Evolutionary conservation across 2,888 invertebrate species (phyloP).

Genomic region (Drosophila mayaguana): DNA sequence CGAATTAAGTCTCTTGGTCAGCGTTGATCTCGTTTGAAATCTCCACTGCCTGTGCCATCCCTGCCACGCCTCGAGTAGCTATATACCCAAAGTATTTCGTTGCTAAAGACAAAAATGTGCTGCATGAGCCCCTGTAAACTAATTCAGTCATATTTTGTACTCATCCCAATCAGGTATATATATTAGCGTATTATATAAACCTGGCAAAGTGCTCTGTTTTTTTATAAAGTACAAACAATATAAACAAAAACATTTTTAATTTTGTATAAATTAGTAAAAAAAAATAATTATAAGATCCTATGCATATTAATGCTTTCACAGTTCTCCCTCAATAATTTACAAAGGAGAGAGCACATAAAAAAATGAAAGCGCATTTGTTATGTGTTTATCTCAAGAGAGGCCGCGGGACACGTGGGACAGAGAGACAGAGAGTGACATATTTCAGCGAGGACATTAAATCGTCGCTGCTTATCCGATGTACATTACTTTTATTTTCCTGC

Average conservation of each 20-base stretch:
- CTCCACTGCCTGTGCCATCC: no score
- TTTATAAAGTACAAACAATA: neutral
- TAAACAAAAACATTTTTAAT: no score
- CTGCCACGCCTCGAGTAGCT: no score
- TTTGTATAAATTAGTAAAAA: neutral
- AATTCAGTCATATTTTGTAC: no score
- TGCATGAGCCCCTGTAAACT: no score
- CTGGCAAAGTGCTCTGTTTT: no score
- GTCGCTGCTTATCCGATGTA: slow-evolving; percentile 26
- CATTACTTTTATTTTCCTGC: slow-evolving; percentile 21
- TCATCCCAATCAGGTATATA: no score
- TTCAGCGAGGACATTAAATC: slow-evolving; percentile 27
- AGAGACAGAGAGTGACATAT: slow-evolving; percentile 3
- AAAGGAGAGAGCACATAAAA: neutral
- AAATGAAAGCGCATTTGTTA: slow-evolving; percentile 8
- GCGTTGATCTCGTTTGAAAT: no score
- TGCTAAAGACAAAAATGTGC: no score
- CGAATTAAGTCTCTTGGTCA: no score
- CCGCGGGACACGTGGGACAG: neutral
- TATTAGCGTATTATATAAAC: no score
- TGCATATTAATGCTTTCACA: neutral
- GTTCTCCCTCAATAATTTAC: neutral
- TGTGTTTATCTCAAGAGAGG: slow-evolving; percentile 11
- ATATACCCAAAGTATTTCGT: no score
- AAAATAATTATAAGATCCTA: neutral